Evolutionary conservation across 2,888 invertebrate species (phyloP).

Genomic region (Ormyrus labotus): DNA sequence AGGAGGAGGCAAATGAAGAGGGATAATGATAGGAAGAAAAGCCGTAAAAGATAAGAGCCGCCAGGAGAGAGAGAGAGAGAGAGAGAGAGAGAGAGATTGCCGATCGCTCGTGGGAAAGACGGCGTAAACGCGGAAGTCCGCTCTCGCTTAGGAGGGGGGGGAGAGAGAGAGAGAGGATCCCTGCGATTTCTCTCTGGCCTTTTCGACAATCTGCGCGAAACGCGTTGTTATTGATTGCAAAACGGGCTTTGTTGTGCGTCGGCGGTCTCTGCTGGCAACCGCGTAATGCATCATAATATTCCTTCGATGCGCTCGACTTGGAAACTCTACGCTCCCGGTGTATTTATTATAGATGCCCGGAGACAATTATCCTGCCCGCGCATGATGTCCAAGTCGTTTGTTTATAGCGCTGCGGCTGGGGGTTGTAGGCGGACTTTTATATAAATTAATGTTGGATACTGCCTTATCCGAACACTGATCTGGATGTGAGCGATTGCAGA

Average conservation of each 20-base stretch:
- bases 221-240: constrained; percentile 30
- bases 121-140: no score
- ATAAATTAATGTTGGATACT: no score
- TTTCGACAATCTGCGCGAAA: no score
- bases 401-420: no score
- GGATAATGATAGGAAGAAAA: constrained; percentile 34
- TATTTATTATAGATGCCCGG: no score
- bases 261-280: constrained; percentile 40
- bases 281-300: constrained; percentile 21
- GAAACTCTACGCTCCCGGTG: no score
- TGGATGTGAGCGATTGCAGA: no score
- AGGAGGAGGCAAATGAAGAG: constrained; percentile 18
- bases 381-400: no score
- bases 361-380: no score
- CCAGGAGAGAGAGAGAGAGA: constrained; percentile 3
- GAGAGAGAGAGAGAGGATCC: constrained; percentile 1
- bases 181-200: no score
- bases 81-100: not conserved
- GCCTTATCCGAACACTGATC: no score
- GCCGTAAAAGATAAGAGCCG: constrained; percentile 27
- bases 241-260: constrained; percentile 38
- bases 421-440: no score
- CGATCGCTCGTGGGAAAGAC: not conserved
- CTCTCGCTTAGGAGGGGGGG: not conserved
- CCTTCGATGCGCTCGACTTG: not conserved